A percentile compares a stretch with the other conserved stretches of the same genome.
Conservation (phyloP, 2,888 invertebrate species). For the Coecobrya sp. region DNA sequence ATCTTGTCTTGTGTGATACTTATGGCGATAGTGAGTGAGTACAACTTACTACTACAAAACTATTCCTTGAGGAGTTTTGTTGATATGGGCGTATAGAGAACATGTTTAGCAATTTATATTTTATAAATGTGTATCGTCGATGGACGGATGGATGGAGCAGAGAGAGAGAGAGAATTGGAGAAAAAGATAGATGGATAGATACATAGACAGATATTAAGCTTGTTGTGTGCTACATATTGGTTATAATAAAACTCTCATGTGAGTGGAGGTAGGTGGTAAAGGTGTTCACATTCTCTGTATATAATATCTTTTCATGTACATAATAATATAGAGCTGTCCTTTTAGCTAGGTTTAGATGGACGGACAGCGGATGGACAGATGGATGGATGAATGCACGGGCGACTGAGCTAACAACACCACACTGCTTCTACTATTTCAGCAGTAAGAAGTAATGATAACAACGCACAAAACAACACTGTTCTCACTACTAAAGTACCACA, state of each 20-base stretch:
- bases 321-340: conserved; percentile 61
- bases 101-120: conserved; percentile 76
- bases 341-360: conserved; percentile 70
- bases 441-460: conserved; percentile 51
- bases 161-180: background rate
- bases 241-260: conserved; percentile 44
- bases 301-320: conserved; percentile 8
- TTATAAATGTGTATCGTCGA: conserved; percentile 63
- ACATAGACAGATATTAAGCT: conserved; percentile 35
- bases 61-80: conserved; percentile 68
- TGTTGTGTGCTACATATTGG: conserved; percentile 43
- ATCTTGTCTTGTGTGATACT: conserved; percentile 49
- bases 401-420: conserved; percentile 53
- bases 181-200: conserved; percentile 44
- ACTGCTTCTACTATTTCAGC: background rate
- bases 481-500: background rate
- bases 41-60: conserved; percentile 32
- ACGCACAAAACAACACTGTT: conserved; percentile 22
- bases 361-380: conserved; percentile 73
- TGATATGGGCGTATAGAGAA: conserved; percentile 66
- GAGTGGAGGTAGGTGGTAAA: conserved; percentile 39
- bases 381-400: conserved; percentile 78
- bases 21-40: conserved; percentile 32
- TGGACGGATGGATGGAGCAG: conserved; percentile 20
- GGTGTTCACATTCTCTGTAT: conserved; percentile 34